Conservation (phyloP, 2,888 invertebrate genomes). For the Tanypteryx hageni region DNA sequence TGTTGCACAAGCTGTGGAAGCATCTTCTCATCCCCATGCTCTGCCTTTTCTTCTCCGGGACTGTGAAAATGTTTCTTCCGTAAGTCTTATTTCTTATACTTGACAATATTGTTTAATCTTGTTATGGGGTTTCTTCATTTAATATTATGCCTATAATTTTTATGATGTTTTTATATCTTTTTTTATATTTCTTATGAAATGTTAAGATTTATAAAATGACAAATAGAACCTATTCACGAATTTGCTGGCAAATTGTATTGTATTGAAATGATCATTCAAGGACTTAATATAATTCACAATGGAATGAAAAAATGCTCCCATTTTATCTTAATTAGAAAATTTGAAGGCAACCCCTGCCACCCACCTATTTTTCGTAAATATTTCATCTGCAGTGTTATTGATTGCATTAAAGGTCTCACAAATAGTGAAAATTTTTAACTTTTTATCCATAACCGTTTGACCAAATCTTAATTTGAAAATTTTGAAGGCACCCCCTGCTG, state of each 20-base stretch:
- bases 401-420: too few species aligned
- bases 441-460: too few species aligned
- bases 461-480: too few species aligned
- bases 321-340: too few species aligned
- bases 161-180: background rate
- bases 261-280: background rate
- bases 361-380: too few species aligned
- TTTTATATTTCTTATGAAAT: background rate
- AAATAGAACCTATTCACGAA: background rate
- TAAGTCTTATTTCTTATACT: conserved; percentile 67
- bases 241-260: background rate
- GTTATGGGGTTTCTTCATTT: too few species aligned
- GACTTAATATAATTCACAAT: too few species aligned
- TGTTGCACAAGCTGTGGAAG: conserved; percentile 80
- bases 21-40: conserved; percentile 77
- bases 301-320: too few species aligned
- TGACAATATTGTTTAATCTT: background rate
- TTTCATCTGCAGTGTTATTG: too few species aligned
- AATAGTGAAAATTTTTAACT: too few species aligned
- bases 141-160: background rate
- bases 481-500: too few species aligned
- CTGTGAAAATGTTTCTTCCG: conserved; percentile 75
- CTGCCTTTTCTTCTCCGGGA: conserved; percentile 78
- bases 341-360: too few species aligned
- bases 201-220: background rate